phyloP scores from a whole-genome alignment of 1,140 invertebrate species.

The Cydia splendana region DNA sequence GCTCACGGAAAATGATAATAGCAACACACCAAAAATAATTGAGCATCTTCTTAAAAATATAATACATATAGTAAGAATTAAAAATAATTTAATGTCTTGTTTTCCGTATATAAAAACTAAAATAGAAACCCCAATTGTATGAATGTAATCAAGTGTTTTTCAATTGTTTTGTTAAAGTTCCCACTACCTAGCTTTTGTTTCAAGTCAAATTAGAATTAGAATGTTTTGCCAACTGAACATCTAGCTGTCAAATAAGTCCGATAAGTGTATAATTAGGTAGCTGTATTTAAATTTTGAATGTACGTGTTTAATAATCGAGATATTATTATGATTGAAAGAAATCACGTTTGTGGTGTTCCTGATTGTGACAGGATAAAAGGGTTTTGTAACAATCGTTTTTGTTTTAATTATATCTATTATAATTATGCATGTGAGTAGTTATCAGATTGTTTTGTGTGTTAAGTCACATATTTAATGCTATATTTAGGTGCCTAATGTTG shows the following conservation, averaged over 20 bases:
- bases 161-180: constrained; percentile 43
- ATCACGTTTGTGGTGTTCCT: background rate
- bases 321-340: background rate
- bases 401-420: background rate
- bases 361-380: constrained; percentile 4
- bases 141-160: constrained; percentile 37
- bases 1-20: no score
- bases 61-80: no score
- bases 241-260: constrained; percentile 61
- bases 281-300: background rate
- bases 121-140: no score
- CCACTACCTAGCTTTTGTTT: constrained; percentile 43
- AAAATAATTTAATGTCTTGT: no score
- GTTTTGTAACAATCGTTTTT: background rate
- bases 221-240: constrained; percentile 56
- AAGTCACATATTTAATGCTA: background rate
- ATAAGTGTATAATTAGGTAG: constrained; percentile 35
- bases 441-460: background rate
- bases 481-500: no score
- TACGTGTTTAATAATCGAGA: background rate
- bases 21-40: no score
- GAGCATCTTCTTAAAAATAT: no score
- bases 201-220: constrained; percentile 37
- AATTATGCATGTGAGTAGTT: background rate
- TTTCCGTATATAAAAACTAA: no score